Percentiles rank a stretch among this genome's conserved stretches.
These are phyloP conservation scores for Fragum fragum DNA, from an alignment of 2,888 invertebrate genomes.

Conservation along the genomic window DNA sequence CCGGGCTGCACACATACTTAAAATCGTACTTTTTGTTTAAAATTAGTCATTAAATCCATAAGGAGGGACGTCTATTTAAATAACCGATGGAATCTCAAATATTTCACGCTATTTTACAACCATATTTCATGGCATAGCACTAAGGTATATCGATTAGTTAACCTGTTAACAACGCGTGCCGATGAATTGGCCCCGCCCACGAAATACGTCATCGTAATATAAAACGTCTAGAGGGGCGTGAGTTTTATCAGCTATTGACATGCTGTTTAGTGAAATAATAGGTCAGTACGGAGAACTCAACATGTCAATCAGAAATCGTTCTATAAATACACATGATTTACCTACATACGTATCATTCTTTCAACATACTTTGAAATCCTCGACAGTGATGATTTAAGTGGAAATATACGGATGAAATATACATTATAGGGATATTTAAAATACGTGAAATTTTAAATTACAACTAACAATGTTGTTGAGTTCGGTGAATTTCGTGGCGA, in stretches of 20 bases:
- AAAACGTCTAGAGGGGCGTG: constrained; percentile 24
- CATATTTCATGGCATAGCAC: constrained; percentile 20
- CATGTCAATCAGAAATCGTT: constrained; percentile 14
- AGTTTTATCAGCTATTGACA: constrained; percentile 22
- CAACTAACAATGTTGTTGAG: constrained; percentile 54
- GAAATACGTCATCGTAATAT: constrained; percentile 10
- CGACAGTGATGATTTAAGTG: neutral
- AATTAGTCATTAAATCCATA: constrained; percentile 27
- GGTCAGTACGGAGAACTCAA: neutral
- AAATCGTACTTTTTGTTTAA: neutral
- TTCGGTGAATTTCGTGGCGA: constrained; percentile 65
- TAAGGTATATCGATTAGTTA: constrained; percentile 10
- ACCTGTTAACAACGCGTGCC: constrained; percentile 23
- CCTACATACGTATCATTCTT: constrained; percentile 8
- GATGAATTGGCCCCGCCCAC: constrained; percentile 11
- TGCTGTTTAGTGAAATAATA: neutral
- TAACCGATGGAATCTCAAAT: constrained; percentile 25
- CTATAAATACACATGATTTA: constrained; percentile 7
- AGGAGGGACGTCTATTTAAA: constrained; percentile 14
- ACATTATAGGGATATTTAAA: neutral
- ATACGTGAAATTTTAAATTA: neutral
- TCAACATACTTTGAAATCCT: constrained; percentile 19
- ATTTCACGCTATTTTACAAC: constrained; percentile 25
- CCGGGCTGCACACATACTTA: neutral
- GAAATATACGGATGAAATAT: neutral